Conservation (phyloP, 2,888 invertebrate genomes). For the Adineta ricciae region DNA sequence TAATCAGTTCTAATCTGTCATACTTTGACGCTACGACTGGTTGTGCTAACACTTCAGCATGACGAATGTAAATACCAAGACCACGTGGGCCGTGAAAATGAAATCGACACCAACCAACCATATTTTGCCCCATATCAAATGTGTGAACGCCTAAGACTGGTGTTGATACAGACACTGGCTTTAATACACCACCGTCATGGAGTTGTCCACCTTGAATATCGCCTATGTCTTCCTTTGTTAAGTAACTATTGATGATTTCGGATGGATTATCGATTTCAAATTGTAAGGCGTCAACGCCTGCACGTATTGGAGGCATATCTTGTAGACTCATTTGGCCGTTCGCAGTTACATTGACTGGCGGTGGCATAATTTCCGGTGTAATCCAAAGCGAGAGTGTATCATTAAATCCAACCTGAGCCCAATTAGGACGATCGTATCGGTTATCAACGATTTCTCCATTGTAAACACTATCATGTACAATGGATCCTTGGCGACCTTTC, state of each 20-base stretch:
- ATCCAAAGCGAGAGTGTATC: neutral
- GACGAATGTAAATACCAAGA: neutral
- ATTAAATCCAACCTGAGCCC: neutral
- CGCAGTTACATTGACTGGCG: neutral
- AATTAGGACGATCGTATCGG: neutral
- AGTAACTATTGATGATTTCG: neutral
- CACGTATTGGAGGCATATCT: constrained; percentile 7
- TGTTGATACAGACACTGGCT: neutral
- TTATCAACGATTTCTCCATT: neutral
- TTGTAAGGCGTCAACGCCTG: neutral
- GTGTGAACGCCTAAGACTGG: neutral
- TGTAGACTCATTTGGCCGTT: constrained; percentile 5
- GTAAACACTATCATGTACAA: constrained; percentile 15
- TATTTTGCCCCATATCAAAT: neutral
- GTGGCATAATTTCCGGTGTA: neutral
- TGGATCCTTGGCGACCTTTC: neutral
- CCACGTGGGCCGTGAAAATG: neutral
- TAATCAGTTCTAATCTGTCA: neutral
- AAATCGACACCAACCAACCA: neutral
- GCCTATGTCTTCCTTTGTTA: neutral
- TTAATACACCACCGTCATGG: neutral
- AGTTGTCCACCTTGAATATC: neutral
- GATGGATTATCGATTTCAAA: neutral
- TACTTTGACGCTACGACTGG: neutral
- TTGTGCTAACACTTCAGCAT: neutral